Percentiles rank a stretch among this genome's conserved stretches.
phyloP scores from a whole-genome alignment of 2,888 invertebrate species.

The Axea sp. region DNA sequence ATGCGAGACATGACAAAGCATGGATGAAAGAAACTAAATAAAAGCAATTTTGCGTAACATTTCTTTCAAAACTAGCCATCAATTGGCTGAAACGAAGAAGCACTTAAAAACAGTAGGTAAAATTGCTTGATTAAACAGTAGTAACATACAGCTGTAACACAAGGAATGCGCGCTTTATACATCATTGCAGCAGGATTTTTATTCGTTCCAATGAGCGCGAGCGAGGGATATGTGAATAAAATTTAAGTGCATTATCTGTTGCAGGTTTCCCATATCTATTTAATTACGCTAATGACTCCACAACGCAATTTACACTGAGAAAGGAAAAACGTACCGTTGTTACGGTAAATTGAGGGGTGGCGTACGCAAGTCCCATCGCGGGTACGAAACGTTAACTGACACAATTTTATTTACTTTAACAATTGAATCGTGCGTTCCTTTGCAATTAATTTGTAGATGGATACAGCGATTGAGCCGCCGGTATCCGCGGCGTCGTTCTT shows the following conservation, averaged over 20 bases:
- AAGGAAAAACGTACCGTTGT: slow-evolving; percentile 53
- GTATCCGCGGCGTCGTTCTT: background rate
- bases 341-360: slow-evolving; percentile 57
- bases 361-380: slow-evolving; percentile 22
- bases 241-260: slow-evolving; percentile 39
- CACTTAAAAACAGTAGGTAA: no score
- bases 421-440: slow-evolving; percentile 18
- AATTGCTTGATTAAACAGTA: slow-evolving; percentile 44
- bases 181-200: slow-evolving; percentile 21
- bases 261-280: slow-evolving; percentile 56
- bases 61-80: no score
- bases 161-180: slow-evolving; percentile 13
- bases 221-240: slow-evolving; percentile 38
- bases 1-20: no score
- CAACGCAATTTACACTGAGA: slow-evolving; percentile 54
- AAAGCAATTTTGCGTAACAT: no score
- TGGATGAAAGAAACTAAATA: no score
- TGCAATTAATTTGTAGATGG: slow-evolving; percentile 22
- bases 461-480: slow-evolving; percentile 1
- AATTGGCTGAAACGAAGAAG: no score
- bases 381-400: slow-evolving; percentile 40
- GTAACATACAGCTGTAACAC: slow-evolving; percentile 17
- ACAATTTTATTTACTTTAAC: slow-evolving; percentile 34
- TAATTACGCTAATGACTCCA: slow-evolving; percentile 57
- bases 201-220: background rate